Base-by-base conservation (phyloP, 2,888 invertebrate genomes). In the Linyphia triangularis region DNA sequence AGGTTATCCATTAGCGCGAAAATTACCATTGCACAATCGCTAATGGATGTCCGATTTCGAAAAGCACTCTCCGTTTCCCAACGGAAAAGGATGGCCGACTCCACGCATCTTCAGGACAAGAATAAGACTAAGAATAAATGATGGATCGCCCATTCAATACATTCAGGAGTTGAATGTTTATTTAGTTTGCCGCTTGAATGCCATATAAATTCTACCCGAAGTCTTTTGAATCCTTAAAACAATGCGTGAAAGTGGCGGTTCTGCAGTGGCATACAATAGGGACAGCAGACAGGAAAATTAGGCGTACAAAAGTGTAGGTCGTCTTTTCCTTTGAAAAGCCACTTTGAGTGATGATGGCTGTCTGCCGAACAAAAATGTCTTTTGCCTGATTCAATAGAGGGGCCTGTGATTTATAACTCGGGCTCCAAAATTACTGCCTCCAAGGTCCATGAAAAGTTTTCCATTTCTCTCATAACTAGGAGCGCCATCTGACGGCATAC, bases 281-380 rank as follows among this genome's bases (percentile, higher is more conserved):
- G 33, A 43, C 19, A 30, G 59, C 59, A 61, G 75, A 75, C 37
- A 37, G 61, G 75, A 61, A 61, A 59, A 75, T 75, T 75, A 75
- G 59, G 59, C 75, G 33, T 22, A 75, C 75, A 28, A 24, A 75
- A 75, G 57, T 19, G 51, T 7, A 30, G 28, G 33, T 6, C 59
- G 33, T 75, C 59, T 61, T 75, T 61, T 75, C n/a, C 61, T 75
- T 75, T 59, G 61, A 75, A 75, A 37, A 33, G 16, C 33, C 51
- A 10, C 19, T 59, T 16, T 75, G 75, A 75, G 75, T 75, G 75
- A 75, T 75, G 75, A 59, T 75, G 75, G 75, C 37, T 59, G 75
- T 37, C 75, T 37, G 37, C 26, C 72, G 72, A 72, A 51, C 72
- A 72, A 75, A 75, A 75, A 75, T 75, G 75, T 75, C 75, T 75